Evolutionary conservation across 2,113 vertebrate genomes (phyloP), one percentile per base, ranked within the genome.

Genomic region (Plotosus lineatus): DNA sequence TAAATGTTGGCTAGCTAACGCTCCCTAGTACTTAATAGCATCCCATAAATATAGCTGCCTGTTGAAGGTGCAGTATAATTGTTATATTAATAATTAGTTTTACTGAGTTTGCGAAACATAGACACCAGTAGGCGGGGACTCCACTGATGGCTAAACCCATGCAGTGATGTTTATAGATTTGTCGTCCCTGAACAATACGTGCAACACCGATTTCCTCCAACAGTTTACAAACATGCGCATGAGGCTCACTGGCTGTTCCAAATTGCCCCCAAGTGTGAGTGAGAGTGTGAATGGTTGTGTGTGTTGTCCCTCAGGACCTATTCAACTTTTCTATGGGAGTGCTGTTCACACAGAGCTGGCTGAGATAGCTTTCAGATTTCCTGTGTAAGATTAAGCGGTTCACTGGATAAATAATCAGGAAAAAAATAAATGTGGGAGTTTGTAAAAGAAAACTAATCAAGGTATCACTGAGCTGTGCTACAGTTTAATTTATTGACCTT

Each of bases 401-500:
- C n/a, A n/a, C n/a, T n/a, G n/a, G n/a, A n/a, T n/a, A n/a, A n/a
- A 65, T 42, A 40, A 11, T 66, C 0, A 7, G 7, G 1, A 74
- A 14, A 50, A 72, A 53, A 74, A 4, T 1, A 6, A 74, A 50
- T 36, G 19, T 12, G 4, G 8, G 36, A 21, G 15, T 9, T 73
- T 21, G 19, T 56, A 28, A 9, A 75, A 1, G 4, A 44, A 60
- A 60, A 75, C 12, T 28, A 6, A 9, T 6, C 33, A 26, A 12
- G 6, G 21, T 0, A 63, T 9, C 15, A 53, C 10, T 7, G 81
- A 76, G 26, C 72, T 56, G 48, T 69, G 53, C 21, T 55, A 42
- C 53, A 61, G 83, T 90, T 89, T 90, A 86, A 83, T 92, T 92
- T 92, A 93, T 92, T 93, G 79, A 80, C 82, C 72, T 84, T 60